phyloP scores from a whole-genome alignment of 37 sponge, comb jelly and placozoan species.

The Tethya wilhelma region DNA sequence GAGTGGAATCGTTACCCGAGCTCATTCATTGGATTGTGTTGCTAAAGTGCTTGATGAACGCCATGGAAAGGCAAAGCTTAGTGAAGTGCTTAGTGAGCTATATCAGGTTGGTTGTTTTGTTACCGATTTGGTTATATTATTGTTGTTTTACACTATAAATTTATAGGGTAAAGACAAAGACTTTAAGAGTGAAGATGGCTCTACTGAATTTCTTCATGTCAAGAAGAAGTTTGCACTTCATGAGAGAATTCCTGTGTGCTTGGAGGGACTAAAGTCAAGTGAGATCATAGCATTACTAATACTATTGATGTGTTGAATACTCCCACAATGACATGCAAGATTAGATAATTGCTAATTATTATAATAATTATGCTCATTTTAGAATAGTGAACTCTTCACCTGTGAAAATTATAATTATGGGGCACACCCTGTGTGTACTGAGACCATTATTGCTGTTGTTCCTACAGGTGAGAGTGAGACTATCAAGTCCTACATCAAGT shows the following conservation, averaged over 20 bases:
- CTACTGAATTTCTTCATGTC: conserved; percentile 36
- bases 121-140: neutral
- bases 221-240: conserved; percentile 39
- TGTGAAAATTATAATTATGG: neutral
- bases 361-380: neutral
- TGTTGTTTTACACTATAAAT: neutral
- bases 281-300: neutral
- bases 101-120: conserved; percentile 20
- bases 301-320: neutral
- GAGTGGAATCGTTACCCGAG: conserved; percentile 13
- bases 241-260: conserved; percentile 18
- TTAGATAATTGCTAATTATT: no score
- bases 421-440: no score
- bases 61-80: neutral
- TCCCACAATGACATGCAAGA: no score
- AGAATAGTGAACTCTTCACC: neutral
- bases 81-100: neutral
- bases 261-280: conserved; percentile 13
- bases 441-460: no score
- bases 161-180: neutral
- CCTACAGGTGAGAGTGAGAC: conserved; percentile 27
- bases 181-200: conserved; percentile 15
- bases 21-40: conserved; percentile 12
- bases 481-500: conserved; percentile 10
- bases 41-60: conserved; percentile 18